A percentile compares a stretch with the other conserved stretches of the same genome.
phyloP scores from a whole-genome alignment of 2,113 vertebrate species.

The Euleptes europaea region DNA sequence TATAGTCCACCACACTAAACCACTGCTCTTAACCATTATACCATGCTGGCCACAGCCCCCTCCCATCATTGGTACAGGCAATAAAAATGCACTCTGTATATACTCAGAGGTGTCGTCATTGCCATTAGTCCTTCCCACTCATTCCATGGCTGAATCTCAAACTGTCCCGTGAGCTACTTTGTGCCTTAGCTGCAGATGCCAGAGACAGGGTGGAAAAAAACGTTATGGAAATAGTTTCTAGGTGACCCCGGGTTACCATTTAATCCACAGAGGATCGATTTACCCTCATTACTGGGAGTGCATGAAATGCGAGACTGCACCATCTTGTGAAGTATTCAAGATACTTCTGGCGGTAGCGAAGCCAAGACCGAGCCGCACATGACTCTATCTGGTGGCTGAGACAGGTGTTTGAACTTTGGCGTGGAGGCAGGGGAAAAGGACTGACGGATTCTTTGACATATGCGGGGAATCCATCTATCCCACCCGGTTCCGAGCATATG shows the following conservation, averaged over 20 bases:
- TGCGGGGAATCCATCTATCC: background rate
- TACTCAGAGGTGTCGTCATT: background rate
- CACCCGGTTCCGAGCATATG: background rate
- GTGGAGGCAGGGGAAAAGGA: no score
- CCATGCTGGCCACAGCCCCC: no score
- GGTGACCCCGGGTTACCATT: background rate
- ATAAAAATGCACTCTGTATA: background rate
- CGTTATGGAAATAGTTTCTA: background rate
- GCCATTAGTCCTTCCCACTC: no score
- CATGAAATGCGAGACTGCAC: background rate
- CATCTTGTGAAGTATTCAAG: conserved; percentile 14
- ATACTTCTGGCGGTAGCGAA: background rate
- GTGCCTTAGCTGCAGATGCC: background rate
- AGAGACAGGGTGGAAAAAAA: no score
- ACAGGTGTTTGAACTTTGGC: background rate
- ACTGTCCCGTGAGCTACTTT: background rate
- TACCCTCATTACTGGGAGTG: background rate
- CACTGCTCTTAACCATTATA: no score
- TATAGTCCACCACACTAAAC: no score
- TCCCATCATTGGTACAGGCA: no score
- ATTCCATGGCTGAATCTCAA: no score
- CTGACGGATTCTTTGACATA: no score
- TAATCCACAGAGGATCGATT: background rate
- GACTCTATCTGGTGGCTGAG: background rate
- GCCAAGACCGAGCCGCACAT: background rate